Percentiles rank a stretch among this genome's conserved stretches.
Conservation (phyloP, 2,888 invertebrate genomes). For the Eristalis arbustorum region DNA sequence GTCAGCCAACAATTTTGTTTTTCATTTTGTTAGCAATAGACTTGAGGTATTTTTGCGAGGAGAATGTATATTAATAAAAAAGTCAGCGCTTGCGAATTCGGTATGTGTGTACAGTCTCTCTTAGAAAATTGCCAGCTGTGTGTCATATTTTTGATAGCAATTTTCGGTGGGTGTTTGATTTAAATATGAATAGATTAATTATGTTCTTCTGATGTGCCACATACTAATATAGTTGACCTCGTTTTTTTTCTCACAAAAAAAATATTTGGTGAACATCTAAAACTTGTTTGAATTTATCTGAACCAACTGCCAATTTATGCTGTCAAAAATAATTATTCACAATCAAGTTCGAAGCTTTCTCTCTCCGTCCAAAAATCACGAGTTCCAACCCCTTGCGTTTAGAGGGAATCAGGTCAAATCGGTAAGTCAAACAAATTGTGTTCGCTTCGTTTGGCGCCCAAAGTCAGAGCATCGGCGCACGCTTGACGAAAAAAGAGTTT, state of each 20-base stretch:
- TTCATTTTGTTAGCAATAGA: not conserved
- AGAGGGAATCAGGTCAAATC: conserved; percentile 41
- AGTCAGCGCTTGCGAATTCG: conserved; percentile 7
- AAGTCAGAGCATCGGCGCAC: conserved; percentile 16
- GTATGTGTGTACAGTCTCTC: not conserved
- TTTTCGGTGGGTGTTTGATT: not conserved
- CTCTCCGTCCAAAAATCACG: not conserved
- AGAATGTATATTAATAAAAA: conserved; percentile 13
- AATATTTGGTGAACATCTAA: not conserved
- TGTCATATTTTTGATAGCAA: not conserved
- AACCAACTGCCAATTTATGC: not conserved
- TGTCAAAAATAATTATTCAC: conserved; percentile 16
- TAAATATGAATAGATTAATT: not conserved
- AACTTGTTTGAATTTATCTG: not conserved
- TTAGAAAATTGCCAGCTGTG: not conserved
- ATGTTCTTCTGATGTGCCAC: not conserved
- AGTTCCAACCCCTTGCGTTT: not conserved
- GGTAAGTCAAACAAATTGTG: conserved; percentile 47
- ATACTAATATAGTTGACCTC: not conserved
- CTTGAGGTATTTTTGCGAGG: not conserved
- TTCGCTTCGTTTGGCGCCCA: conserved; percentile 53
- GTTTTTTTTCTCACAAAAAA: not conserved
- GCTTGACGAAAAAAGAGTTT: not conserved
- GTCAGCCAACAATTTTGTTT: conserved; percentile 22
- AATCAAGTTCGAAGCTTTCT: not conserved